Evolutionary conservation across 1,140 invertebrate genomes (phyloP).

Genomic region (Schlechtendalia chinensis): DNA sequence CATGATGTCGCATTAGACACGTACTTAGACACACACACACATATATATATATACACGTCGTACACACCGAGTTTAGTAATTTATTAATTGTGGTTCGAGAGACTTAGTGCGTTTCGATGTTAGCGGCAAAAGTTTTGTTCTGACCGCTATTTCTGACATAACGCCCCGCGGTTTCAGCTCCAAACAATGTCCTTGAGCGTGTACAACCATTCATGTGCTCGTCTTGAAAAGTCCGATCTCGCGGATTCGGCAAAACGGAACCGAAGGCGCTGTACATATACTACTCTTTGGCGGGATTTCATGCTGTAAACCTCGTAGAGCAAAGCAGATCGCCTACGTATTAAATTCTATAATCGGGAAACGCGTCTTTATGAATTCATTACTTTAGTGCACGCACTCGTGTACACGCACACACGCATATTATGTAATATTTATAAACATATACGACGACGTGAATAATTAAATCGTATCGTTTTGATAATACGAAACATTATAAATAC

Average conservation of each 20-base stretch:
- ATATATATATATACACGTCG: not conserved
- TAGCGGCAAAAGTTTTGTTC: not conserved
- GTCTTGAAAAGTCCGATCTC: not conserved
- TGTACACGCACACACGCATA: not conserved
- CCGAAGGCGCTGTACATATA: not conserved
- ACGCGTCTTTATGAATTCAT: not conserved
- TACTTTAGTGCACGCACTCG: not conserved
- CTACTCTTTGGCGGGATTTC: not conserved
- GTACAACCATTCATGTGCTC: not conserved
- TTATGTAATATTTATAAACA: no score
- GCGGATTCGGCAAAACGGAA: not conserved
- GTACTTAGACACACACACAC: not conserved
- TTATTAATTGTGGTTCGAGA: constrained; percentile 19
- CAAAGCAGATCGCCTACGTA: not conserved
- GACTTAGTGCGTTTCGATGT: constrained; percentile 29
- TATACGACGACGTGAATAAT: no score
- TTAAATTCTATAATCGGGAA: not conserved
- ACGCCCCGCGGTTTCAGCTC: not conserved
- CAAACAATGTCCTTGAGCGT: not conserved
- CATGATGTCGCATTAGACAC: no score
- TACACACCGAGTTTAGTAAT: not conserved
- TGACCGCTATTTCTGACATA: not conserved
- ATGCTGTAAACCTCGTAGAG: not conserved
- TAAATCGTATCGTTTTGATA: not conserved
- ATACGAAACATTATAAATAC: not conserved